Conservation (phyloP, 2,797 vertebrate genomes). For the Strix occidentalis region DNA sequence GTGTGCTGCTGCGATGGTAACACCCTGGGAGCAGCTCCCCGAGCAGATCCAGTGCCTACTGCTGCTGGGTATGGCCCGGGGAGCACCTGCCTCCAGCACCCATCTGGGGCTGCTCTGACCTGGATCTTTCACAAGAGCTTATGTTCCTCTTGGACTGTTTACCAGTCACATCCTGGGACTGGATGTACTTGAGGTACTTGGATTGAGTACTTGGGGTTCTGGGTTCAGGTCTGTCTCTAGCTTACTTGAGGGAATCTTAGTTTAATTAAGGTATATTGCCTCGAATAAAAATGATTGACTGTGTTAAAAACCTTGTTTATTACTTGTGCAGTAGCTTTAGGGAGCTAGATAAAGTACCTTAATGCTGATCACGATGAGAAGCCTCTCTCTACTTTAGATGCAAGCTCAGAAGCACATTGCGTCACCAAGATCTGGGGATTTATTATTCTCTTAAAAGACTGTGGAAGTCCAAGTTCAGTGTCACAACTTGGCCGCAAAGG, state of each 20-base stretch:
- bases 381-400: not conserved
- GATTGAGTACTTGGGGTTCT: not conserved
- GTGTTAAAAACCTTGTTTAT: not conserved
- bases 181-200: not conserved
- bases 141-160: not conserved
- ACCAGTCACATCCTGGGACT: not conserved
- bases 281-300: not conserved
- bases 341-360: not conserved
- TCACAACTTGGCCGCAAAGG: not conserved
- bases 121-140: not conserved
- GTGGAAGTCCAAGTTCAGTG: not conserved
- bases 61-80: not conserved
- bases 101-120: not conserved
- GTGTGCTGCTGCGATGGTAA: not conserved
- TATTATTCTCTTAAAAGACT: not conserved
- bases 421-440: not conserved
- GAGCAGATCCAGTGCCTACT: not conserved
- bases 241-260: not conserved
- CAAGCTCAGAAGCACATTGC: not conserved
- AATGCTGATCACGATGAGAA: not conserved
- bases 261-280: not conserved
- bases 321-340: not conserved
- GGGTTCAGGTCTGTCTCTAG: not conserved
- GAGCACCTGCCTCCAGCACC: not conserved
- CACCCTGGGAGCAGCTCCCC: not conserved